Evolutionary conservation across 1,140 invertebrate genomes (phyloP), one percentile per base, ranked within the genome.

Genomic region (Amyelois transitella): DNA sequence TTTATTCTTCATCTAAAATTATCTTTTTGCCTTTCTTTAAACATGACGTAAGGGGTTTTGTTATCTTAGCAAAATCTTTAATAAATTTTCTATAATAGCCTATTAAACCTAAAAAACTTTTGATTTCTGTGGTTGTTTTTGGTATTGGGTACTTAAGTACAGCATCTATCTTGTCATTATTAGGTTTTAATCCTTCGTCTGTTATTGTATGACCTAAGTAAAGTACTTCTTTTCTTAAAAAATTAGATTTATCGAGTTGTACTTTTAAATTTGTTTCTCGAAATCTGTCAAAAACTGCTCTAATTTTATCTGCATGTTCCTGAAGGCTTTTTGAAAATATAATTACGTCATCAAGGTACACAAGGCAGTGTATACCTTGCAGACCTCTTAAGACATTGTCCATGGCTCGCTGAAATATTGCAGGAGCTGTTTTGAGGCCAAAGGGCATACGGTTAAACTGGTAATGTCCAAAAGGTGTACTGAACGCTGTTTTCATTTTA

Each of bases 321-420:
- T 43, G 8, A n/a, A 52, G 6, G 7, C 12, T 7, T 20, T 1
- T 21, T 12, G 17, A 6, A 43, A 20, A 52, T 19, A 52, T 43
- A 1, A 52, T 1, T 12, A 52, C 21, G 51, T 72, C 69, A 50
- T 72, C 69, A 6, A 72, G 38, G 28, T 69, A 66, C n/a, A 69
- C 58, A 1, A 65, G 24, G 0, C 52, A 58, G 10, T 51, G 53
- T 6, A 14, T 56, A 0, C 51, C 58, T 45, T 52, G 51, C 19
- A 60, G 55, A 7, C 65, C 58, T 19, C 51, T 21, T 22, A 90
- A 65, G 0, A 86, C 67, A 6, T 51, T 63, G 43, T 90, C 71
- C 58, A 90, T 85, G 2, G 78, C 53, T 20, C 77, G 24, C 55
- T 88, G 75, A 55, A 77, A 87, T 0, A 68, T 58, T 0, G 63